A percentile compares a stretch with the other conserved stretches of the same genome.
Evolutionary conservation across 2,113 vertebrate species (phyloP).

Genomic region (Loxodonta africana): DNA sequence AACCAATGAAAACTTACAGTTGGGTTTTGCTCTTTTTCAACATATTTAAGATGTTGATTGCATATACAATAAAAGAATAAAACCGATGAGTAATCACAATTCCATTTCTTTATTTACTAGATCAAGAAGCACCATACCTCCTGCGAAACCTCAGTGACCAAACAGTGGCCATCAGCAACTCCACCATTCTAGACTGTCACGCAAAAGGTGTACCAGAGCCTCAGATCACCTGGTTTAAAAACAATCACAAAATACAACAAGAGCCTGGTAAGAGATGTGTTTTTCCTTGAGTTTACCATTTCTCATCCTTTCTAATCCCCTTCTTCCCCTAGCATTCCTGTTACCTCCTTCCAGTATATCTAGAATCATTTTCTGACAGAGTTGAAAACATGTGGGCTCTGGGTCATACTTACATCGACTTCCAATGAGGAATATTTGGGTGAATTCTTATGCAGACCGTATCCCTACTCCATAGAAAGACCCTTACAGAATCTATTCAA

Average conservation of each 20-base stretch:
- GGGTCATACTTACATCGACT: background rate
- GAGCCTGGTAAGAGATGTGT: slow-evolving; percentile 92
- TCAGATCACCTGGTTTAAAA: slow-evolving; percentile 96
- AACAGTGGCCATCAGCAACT: slow-evolving; percentile 93
- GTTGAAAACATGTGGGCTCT: background rate
- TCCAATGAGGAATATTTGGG: background rate
- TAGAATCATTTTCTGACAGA: background rate
- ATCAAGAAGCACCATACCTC: slow-evolving; percentile 93
- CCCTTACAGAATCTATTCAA: background rate
- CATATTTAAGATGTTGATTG: background rate
- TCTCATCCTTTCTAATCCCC: background rate
- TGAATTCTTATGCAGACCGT: background rate
- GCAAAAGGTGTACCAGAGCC: slow-evolving; percentile 93
- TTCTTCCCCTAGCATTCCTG: no score
- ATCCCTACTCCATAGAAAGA: background rate
- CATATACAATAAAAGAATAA: background rate
- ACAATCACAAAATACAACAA: slow-evolving; percentile 90
- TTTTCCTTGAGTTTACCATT: background rate
- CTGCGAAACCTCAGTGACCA: slow-evolving; percentile 91
- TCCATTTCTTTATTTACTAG: slow-evolving; percentile 88
- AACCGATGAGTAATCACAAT: slow-evolving; percentile 58
- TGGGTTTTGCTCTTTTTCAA: background rate
- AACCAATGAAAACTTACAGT: background rate
- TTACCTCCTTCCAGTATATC: background rate
- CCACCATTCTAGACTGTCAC: slow-evolving; percentile 92